Evolutionary conservation across 2,888 invertebrate species (phyloP).

Genomic region (Drosophila mercatorum): DNA sequence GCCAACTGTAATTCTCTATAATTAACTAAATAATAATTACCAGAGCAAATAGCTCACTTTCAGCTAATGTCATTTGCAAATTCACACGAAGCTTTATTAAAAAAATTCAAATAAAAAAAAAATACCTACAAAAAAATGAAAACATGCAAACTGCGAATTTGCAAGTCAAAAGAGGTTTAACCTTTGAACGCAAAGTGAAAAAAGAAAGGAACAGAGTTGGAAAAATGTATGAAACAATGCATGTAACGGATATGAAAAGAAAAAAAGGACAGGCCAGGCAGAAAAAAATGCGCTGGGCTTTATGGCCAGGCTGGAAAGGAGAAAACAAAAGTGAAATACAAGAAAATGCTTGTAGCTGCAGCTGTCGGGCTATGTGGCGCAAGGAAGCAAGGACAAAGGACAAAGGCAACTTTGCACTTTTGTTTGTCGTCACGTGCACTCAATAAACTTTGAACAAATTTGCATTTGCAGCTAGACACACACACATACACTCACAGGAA

Average conservation of each 20-base stretch:
- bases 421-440: conserved; percentile 80
- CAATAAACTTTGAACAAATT: conserved; percentile 81
- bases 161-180: conserved; percentile 46
- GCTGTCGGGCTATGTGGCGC: conserved; percentile 8
- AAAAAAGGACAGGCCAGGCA: background rate
- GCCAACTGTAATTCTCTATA: background rate
- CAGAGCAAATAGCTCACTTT: background rate
- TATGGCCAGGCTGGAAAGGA: conserved; percentile 22
- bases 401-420: conserved; percentile 71
- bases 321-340: conserved; percentile 34
- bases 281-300: conserved; percentile 6
- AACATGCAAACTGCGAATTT: conserved; percentile 45
- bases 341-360: conserved; percentile 19
- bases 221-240: conserved; percentile 5
- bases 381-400: conserved; percentile 31
- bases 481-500: conserved; percentile 2
- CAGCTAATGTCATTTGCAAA: conserved; percentile 6
- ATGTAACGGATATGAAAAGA: conserved; percentile 16
- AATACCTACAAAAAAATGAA: background rate
- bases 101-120: background rate
- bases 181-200: conserved; percentile 21
- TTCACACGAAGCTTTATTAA: background rate
- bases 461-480: conserved; percentile 66
- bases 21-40: conserved; percentile 1
- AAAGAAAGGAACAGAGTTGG: background rate